phyloP scores from a whole-genome alignment of 2,797 vertebrate genomes.

The Typhlichthys subterraneus region DNA sequence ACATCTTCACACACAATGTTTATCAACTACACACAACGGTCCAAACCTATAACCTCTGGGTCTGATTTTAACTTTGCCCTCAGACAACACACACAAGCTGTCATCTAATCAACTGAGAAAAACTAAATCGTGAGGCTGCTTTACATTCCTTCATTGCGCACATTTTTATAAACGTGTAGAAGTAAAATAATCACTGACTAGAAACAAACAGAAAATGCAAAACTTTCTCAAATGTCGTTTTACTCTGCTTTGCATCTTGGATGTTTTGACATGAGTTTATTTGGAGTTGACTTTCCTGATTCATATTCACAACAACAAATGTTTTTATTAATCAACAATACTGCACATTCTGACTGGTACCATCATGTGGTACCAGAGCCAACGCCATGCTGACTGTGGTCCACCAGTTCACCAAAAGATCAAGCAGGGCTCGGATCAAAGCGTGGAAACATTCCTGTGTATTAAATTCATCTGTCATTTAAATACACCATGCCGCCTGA shows the following conservation, averaged over 20 bases:
- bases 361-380: constrained; percentile 11
- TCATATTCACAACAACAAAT: too few relatives aligned
- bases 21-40: too few relatives aligned
- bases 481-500: constrained; percentile 50
- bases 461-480: constrained; percentile 58
- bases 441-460: constrained; percentile 54
- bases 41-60: too few relatives aligned
- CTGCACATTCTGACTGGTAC: constrained; percentile 19
- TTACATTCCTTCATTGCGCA: neutral
- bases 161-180: neutral
- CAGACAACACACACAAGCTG: too few relatives aligned
- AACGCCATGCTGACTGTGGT: constrained; percentile 46
- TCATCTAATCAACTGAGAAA: neutral
- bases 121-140: neutral
- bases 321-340: constrained; percentile 42
- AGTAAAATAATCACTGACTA: neutral
- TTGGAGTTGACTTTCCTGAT: too few relatives aligned
- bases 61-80: too few relatives aligned
- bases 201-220: neutral
- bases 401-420: constrained; percentile 38
- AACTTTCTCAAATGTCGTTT: neutral
- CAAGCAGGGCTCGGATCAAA: constrained; percentile 48
- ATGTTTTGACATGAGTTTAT: neutral
- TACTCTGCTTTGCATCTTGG: neutral
- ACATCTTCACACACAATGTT: too few relatives aligned